These are phyloP conservation scores for Eublepharis macularius DNA, from an alignment of 2,113 vertebrate genomes.

Conservation along the genomic window DNA sequence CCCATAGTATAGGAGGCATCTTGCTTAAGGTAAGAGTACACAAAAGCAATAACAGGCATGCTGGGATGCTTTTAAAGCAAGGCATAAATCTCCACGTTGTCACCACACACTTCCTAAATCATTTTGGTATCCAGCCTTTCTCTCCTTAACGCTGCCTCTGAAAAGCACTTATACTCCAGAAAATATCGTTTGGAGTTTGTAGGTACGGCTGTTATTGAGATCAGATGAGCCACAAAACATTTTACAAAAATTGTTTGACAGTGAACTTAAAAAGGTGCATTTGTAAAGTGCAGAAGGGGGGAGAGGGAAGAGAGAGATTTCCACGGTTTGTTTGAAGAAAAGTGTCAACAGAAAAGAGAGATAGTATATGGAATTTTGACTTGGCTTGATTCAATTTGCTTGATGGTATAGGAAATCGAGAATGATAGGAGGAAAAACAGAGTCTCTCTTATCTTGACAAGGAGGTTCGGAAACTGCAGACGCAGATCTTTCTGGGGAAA, in stretches of 20 bases:
- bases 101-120: not conserved
- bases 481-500: not conserved
- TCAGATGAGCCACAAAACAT: constrained; percentile 6
- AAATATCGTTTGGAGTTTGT: not conserved
- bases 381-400: not conserved
- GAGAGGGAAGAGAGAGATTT: not conserved
- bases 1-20: not conserved
- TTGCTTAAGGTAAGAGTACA: not conserved
- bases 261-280: not conserved
- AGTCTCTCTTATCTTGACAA: not conserved
- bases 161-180: not conserved
- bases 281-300: not conserved
- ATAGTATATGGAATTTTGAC: not conserved
- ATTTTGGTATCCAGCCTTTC: constrained; percentile 3
- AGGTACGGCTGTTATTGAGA: constrained; percentile 7
- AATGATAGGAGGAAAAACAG: not conserved
- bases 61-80: not conserved
- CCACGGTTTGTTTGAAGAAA: not conserved
- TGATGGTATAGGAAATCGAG: not conserved
- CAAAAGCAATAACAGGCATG: not conserved
- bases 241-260: constrained; percentile 7
- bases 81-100: not conserved
- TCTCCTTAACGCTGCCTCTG: not conserved
- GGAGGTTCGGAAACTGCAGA: not conserved
- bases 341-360: not conserved